These are phyloP conservation scores for Drosophila nigrodunni DNA, from an alignment of 1,140 invertebrate species.

Conservation along the genomic window DNA sequence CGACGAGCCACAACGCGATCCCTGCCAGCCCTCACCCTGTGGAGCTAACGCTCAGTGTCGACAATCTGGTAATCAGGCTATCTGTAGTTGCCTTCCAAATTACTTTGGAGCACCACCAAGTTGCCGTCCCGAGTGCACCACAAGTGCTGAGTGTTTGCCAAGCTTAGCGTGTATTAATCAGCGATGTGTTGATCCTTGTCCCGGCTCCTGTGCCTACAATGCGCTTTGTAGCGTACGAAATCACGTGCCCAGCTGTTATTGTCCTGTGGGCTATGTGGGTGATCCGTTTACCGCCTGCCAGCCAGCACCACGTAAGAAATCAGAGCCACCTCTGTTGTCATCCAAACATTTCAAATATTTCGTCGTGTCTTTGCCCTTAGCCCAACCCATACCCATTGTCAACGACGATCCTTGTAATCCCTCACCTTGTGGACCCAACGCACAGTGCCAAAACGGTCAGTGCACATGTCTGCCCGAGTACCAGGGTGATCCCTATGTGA, in stretches of 20 bases:
- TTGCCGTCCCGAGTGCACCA: conserved; percentile 87
- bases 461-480: conserved; percentile 86
- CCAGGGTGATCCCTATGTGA: conserved; percentile 85
- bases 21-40: conserved; percentile 86
- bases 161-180: conserved; percentile 86
- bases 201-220: conserved; percentile 87
- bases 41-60: conserved; percentile 71
- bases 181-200: conserved; percentile 87
- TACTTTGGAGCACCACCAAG: conserved; percentile 86
- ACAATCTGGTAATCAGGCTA: conserved; percentile 54
- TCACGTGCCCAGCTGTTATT: conserved; percentile 88
- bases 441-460: conserved; percentile 88
- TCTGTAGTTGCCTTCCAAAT: conserved; percentile 86
- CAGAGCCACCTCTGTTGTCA: conserved; percentile 62
- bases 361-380: conserved; percentile 47
- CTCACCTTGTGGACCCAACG: conserved; percentile 89
- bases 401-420: conserved; percentile 87
- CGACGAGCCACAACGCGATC: conserved; percentile 84
- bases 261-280: conserved; percentile 88
- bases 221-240: conserved; percentile 88
- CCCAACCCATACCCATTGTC: conserved; percentile 76
- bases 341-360: not conserved
- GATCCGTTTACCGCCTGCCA: conserved; percentile 86
- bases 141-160: conserved; percentile 86
- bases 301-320: conserved; percentile 83